Base-by-base conservation (phyloP, 2,888 invertebrate species). In the Drosophila kanekoi region DNA sequence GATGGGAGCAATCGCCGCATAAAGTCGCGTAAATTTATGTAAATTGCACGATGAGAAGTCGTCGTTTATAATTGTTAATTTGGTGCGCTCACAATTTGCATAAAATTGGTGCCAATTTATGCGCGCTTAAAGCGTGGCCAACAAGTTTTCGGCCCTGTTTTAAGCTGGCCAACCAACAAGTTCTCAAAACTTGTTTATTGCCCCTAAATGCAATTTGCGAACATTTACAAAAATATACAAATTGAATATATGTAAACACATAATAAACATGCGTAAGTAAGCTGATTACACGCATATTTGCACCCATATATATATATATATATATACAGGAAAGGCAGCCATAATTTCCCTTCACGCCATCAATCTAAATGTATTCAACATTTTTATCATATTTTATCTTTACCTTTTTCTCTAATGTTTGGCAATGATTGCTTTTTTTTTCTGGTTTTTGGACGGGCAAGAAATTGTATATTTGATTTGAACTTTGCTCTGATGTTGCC, bases 281-380 rank as follows among this genome's bases (percentile, higher is more conserved):
- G 90, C 87, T 89, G 90, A 87, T 87, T 87, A 90, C 83, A 89
- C 81, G 89, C 87, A 82, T 89, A 90, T 88, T 87, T 90, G 83
- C 80, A 72, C 82, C 72, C 28, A 28, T 28, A 28, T 28, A 28
- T 28, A 28, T 28, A 2, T 2, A 28, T 28, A 28, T 80, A 58
- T 72, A 70, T 60, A 58, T 72, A 70, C 59, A 60, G 66, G 71
- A 57, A 11, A 53, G 45, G 33, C 43, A 18, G 54, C 23, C 58
- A 67, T 38, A 56, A 63, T 68, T 61, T 57, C 48, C 44, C 18
- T 14, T 1, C 14, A 13, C 11, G 18, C 11, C 14, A 2, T 14
- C 58, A 69, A 79, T 76, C 28, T 60, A 69, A 79, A 76, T 69
- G 41, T 72, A 74, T 72, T 74, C 68, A 68, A 44, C 20, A 74